A percentile compares a stretch with the other conserved stretches of the same genome.
Evolutionary conservation across 2,888 invertebrate species (phyloP).

Genomic region (Tuberolachnus salignus): DNA sequence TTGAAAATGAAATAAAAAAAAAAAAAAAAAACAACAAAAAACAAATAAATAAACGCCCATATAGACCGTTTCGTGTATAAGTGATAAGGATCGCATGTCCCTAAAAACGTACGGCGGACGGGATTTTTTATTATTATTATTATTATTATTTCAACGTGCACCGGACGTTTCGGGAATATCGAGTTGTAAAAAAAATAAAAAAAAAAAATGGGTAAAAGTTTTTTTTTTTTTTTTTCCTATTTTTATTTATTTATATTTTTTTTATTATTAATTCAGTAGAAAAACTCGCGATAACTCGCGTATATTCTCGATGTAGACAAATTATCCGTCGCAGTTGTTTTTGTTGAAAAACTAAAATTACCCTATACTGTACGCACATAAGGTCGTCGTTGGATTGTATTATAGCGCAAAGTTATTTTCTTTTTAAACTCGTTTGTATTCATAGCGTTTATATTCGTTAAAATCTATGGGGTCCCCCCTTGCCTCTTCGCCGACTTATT

Average conservation of each 20-base stretch:
- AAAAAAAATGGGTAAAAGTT: constrained; percentile 3
- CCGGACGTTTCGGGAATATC: constrained; percentile 2
- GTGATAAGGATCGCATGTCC: no score
- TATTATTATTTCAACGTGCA: no score
- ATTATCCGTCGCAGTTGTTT: constrained; percentile 27
- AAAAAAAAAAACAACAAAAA: no score
- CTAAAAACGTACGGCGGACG: no score
- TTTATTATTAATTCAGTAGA: constrained; percentile 29
- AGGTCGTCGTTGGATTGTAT: constrained; percentile 1
- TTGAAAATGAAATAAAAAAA: no score
- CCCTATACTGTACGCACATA: constrained; percentile 8
- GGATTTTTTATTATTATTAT: no score
- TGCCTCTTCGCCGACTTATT: constrained; percentile 10
- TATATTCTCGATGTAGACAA: constrained; percentile 39
- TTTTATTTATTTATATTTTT: no score
- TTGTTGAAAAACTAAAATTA: constrained; percentile 50
- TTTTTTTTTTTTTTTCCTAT: constrained; percentile 1
- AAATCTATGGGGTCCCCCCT: constrained; percentile 26
- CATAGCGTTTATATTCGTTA: constrained; percentile 40
- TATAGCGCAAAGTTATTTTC: constrained; percentile 26
- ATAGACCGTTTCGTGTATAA: no score
- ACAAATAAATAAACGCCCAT: no score
- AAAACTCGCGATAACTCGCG: constrained; percentile 42
- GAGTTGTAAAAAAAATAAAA: constrained; percentile 12
- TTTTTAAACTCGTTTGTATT: constrained; percentile 55